Evolutionary conservation across 1,140 invertebrate species (phyloP).

Genomic region (Brachionus sp.): DNA sequence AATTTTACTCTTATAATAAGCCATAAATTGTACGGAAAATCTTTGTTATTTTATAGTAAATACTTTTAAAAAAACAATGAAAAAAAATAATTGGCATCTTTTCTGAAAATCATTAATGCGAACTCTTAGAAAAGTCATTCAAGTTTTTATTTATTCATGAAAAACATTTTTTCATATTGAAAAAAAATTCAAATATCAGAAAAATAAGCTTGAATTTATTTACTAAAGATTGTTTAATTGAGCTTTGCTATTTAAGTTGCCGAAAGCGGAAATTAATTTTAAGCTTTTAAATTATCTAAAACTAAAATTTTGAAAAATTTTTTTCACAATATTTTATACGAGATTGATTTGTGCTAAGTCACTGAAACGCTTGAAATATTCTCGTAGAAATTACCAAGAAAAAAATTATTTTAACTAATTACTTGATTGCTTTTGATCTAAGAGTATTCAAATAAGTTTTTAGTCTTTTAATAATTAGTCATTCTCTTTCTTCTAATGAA

Average conservation of each 20-base stretch:
- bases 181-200: not conserved
- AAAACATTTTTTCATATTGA: not conserved
- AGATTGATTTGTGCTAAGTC: not conserved
- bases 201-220: not conserved
- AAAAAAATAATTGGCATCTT: not conserved
- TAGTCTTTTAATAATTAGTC: not conserved
- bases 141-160: not conserved
- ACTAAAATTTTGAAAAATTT: not conserved
- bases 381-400: not conserved
- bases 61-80: not conserved
- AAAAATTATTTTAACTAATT: not conserved
- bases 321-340: not conserved
- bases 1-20: not conserved
- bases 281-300: no score
- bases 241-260: not conserved
- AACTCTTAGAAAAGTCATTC: not conserved
- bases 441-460: not conserved
- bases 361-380: not conserved
- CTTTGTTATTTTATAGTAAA: not conserved
- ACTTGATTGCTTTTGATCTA: not conserved
- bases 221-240: not conserved
- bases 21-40: not conserved
- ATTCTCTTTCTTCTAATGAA: not conserved
- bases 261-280: not conserved
- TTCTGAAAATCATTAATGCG: not conserved